Conservation (phyloP, 2,113 vertebrate species). For the Balaeniceps rex region DNA sequence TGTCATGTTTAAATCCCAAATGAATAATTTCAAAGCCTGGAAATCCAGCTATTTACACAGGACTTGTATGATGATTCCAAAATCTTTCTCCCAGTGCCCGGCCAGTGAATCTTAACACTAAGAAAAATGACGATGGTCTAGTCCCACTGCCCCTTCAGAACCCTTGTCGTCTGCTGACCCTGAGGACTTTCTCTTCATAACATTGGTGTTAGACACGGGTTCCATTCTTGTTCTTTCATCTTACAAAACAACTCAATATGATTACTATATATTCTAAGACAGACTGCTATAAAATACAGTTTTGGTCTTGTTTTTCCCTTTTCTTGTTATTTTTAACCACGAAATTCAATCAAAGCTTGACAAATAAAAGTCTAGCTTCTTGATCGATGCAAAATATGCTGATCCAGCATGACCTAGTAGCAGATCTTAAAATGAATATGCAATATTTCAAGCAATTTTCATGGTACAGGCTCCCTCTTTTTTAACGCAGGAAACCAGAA, state of each 20-base stretch:
- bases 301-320: slow-evolving; percentile 10
- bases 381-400: slow-evolving; percentile 55
- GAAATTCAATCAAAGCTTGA: slow-evolving; percentile 45
- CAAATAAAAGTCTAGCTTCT: slow-evolving; percentile 27
- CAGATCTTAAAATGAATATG: slow-evolving; percentile 43
- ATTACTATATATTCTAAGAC: slow-evolving; percentile 16
- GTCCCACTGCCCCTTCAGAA: neutral
- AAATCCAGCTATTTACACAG: neutral
- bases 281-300: neutral
- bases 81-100: neutral
- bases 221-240: slow-evolving; percentile 49
- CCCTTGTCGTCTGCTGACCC: neutral
- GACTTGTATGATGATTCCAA: neutral
- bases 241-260: slow-evolving; percentile 15
- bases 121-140: neutral
- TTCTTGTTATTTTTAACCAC: slow-evolving; percentile 20
- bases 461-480: neutral
- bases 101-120: neutral
- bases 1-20: neutral
- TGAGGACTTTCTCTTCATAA: neutral
- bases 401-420: slow-evolving; percentile 29
- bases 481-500: slow-evolving; percentile 25
- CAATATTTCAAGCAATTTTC: slow-evolving; percentile 60
- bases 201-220: neutral
- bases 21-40: neutral